These are phyloP conservation scores for Mesorhabditis spiculigera DNA, from an alignment of 2,888 invertebrate species.

Conservation along the genomic window DNA sequence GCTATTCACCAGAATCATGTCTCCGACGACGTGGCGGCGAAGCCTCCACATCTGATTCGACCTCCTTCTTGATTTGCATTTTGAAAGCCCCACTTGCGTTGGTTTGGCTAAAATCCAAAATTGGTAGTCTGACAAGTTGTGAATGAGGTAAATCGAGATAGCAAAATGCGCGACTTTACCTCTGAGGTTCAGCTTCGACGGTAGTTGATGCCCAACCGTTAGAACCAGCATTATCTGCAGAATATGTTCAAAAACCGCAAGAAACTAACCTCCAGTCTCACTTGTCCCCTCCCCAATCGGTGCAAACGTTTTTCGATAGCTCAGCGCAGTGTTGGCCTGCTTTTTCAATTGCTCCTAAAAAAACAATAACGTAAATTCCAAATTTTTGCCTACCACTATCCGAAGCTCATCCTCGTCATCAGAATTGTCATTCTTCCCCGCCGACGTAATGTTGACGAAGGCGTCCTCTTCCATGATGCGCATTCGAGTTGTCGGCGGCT, in stretches of 20 bases:
- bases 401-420: conserved; percentile 2
- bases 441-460: conserved; percentile 20
- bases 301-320: neutral
- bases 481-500: conserved; percentile 22
- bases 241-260: too few species aligned
- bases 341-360: neutral
- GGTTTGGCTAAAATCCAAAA: too few species aligned
- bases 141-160: too few species aligned
- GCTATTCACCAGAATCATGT: conserved; percentile 1
- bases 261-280: too few species aligned
- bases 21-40: neutral
- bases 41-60: neutral
- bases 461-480: conserved; percentile 42
- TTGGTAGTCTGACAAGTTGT: too few species aligned
- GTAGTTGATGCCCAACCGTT: too few species aligned
- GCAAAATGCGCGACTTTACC: too few species aligned
- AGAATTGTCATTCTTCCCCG: neutral
- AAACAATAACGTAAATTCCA: too few species aligned
- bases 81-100: too few species aligned
- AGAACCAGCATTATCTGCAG: too few species aligned
- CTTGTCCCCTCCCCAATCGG: neutral
- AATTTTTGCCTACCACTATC: neutral
- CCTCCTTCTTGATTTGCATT: too few species aligned
- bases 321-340: neutral
- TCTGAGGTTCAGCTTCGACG: too few species aligned